A percentile compares a stretch with the other conserved stretches of the same genome.
phyloP scores from a whole-genome alignment of 2,888 invertebrate genomes.

The Cinara cedri region DNA sequence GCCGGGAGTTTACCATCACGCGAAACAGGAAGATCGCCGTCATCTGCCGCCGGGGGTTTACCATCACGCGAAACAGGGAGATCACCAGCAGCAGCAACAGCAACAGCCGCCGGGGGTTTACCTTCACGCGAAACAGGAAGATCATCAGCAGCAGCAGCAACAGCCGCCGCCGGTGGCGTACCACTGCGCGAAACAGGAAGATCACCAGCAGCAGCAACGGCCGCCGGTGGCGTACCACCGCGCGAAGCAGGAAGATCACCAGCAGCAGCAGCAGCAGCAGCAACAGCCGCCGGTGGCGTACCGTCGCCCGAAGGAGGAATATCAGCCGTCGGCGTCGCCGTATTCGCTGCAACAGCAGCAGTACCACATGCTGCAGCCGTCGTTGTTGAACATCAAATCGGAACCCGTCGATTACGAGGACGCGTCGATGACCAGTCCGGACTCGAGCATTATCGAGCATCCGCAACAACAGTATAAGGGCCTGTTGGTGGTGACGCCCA shows the following conservation, averaged over 20 bases:
- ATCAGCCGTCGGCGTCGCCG: neutral
- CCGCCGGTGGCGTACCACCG: conserved; percentile 50
- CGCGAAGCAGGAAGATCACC: conserved; percentile 61
- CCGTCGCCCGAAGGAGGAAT: conserved; percentile 6
- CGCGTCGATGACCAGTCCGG: conserved; percentile 56
- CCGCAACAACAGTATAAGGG: conserved; percentile 19
- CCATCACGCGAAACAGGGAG: too few species aligned
- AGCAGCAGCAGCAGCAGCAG: conserved; percentile 64
- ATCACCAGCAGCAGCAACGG: conserved; percentile 8
- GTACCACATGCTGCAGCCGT: conserved; percentile 24
- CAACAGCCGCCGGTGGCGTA: neutral
- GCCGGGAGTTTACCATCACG: neutral
- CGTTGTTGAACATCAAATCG: conserved; percentile 36
- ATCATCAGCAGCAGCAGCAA: too few species aligned
- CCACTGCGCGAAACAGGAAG: too few species aligned
- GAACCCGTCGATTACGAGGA: conserved; percentile 52
- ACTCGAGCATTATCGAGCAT: conserved; percentile 20
- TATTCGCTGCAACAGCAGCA: neutral
- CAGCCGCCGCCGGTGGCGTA: too few species aligned
- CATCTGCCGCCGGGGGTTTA: neutral
- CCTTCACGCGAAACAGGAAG: neutral
- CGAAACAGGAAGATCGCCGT: conserved; percentile 12
- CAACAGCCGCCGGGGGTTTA: neutral
- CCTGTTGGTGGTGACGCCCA: conserved; percentile 44
- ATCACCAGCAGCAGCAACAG: conserved; percentile 62